Evolutionary conservation across 2,797 vertebrate genomes (phyloP), one percentile per base, ranked within the genome.

Genomic region (Danio kyathit): DNA sequence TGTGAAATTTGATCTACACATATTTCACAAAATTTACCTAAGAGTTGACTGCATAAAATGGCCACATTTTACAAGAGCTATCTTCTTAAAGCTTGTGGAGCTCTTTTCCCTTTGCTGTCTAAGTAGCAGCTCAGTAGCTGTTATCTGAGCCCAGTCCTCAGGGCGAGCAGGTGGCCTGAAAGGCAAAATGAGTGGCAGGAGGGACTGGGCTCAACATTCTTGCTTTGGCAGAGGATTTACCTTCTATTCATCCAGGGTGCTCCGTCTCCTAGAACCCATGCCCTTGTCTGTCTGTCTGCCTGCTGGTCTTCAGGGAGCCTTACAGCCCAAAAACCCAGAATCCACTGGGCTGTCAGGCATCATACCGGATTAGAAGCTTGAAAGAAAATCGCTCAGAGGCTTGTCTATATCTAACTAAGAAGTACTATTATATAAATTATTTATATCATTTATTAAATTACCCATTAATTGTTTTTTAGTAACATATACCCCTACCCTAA

Each of bases 141-240:
- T 67, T 78, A 74, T 67, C 54, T 38, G 63, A 79, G 76, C 57
- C 49, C 56, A 51, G 29, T 72, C 65, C 77, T 80, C 17, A 70
- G 57, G 29, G 65, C 38, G 13, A 71, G 77, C 82, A 80, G 72
- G 77, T 80, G 82, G 64, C 76, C 65, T 83, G 77, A 69, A 61
- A 72, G 65, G 43, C 59, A 12, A 17, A 41, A 41, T 65, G 74
- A 76, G 40, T 70, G 69, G 66, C 78, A 80, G 82, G 72, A 71
- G 51, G n/a, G 59, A 64, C 77, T 64, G 38, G 19, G 56, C 69
- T 77, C 74, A 74, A 74, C 76, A 56, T 75, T 82, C 57, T 66
- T 81, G 77, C 57, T 13, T 29, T 51, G 44, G 77, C 56, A 59
- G 40, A 64, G 56, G 51, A 75, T 72, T 76, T 80, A 40, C 67